phyloP scores from a whole-genome alignment of 2,113 vertebrate genomes.

The Coryphaenoides rupestris region DNA sequence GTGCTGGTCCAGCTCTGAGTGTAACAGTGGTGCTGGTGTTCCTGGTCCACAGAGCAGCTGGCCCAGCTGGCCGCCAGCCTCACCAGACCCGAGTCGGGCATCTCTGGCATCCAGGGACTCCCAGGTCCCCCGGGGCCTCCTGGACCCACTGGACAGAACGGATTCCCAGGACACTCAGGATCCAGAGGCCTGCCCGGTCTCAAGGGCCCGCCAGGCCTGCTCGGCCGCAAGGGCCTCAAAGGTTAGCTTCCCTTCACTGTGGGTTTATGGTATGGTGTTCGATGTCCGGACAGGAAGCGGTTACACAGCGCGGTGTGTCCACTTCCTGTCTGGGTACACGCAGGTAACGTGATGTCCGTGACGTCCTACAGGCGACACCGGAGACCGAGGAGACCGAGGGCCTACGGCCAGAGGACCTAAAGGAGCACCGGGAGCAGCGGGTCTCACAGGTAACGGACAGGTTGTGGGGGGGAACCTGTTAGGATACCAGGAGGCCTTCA shows the following conservation, averaged over 20 bases:
- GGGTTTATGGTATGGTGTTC: too few relatives aligned
- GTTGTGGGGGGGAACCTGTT: too few relatives aligned
- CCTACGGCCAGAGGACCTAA: constrained; percentile 81
- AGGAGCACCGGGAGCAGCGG: constrained; percentile 83
- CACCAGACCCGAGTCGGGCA: constrained; percentile 83
- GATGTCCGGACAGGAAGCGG: too few relatives aligned
- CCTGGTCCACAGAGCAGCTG: constrained; percentile 83
- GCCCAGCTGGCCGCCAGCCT: constrained; percentile 92
- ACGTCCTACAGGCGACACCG: constrained; percentile 80
- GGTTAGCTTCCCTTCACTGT: constrained; percentile 68
- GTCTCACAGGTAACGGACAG: constrained; percentile 81
- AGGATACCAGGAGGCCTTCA: background rate
- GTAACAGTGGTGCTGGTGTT: background rate
- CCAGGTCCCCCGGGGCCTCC: constrained; percentile 77
- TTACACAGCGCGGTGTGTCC: too few relatives aligned
- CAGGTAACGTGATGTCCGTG: too few relatives aligned
- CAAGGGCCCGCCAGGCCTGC: constrained; percentile 86
- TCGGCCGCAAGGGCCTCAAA: constrained; percentile 89
- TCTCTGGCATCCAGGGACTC: constrained; percentile 80
- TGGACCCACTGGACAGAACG: constrained; percentile 83
- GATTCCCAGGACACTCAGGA: constrained; percentile 88
- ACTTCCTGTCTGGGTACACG: too few relatives aligned
- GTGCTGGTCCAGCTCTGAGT: too few relatives aligned
- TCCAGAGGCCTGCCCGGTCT: constrained; percentile 88
- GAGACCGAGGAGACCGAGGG: constrained; percentile 90